Conservation (phyloP, 2,113 vertebrate genomes). For the Gyps fulvus region DNA sequence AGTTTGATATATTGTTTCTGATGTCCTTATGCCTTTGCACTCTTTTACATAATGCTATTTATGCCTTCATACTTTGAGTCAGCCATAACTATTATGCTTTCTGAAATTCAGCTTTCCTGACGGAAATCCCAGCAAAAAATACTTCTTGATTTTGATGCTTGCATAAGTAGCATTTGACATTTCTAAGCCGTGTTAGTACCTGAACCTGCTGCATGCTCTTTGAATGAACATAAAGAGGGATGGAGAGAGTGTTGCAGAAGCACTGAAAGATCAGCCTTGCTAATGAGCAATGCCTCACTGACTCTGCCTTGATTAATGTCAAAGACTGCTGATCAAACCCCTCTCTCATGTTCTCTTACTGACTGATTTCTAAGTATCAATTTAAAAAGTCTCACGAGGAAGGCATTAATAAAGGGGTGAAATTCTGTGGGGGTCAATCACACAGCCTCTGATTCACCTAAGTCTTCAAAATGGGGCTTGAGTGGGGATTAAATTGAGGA, state of each 20-base stretch:
- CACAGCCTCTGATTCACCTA: background rate
- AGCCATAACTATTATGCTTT: background rate
- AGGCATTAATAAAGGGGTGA: background rate
- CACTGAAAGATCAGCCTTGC: background rate
- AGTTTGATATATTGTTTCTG: background rate
- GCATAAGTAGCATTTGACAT: background rate
- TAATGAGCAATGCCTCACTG: background rate
- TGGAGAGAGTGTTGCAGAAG: background rate
- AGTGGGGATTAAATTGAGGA: background rate
- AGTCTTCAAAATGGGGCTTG: background rate
- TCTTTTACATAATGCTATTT: background rate
- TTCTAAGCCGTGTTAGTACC: background rate
- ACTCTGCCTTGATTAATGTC: slow-evolving; percentile 9
- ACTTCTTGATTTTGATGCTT: background rate
- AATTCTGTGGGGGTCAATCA: background rate
- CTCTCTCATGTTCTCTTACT: background rate
- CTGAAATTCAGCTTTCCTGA: background rate
- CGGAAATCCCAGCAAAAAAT: background rate
- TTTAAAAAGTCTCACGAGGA: background rate
- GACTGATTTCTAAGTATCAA: background rate
- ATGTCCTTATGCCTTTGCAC: background rate
- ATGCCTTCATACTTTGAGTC: background rate
- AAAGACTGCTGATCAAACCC: background rate
- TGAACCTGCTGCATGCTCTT: background rate
- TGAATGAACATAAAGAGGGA: background rate